phyloP scores from a whole-genome alignment of 1,140 invertebrate species.

The Pantala flavescens region DNA sequence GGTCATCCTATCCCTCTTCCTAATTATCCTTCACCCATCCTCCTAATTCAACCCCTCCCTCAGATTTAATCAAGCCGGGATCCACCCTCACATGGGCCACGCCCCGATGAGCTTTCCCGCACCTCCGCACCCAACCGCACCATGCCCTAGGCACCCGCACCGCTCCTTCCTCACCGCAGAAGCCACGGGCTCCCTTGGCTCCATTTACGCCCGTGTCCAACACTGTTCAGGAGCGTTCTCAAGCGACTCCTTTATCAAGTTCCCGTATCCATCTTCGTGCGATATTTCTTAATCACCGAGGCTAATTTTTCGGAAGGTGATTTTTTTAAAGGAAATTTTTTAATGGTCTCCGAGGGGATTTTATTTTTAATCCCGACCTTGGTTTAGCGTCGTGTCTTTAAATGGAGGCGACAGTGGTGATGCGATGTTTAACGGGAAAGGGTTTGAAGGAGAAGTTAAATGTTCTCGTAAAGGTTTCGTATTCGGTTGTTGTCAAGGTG shows the following conservation, averaged over 20 bases:
- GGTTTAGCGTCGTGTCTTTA: too few species aligned
- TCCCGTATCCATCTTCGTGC: background rate
- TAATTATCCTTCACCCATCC: background rate
- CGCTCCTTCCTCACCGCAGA: background rate
- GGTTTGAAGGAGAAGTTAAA: too few species aligned
- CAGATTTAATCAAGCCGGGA: background rate
- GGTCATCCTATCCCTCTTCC: background rate
- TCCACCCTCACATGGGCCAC: slow-evolving; percentile 5
- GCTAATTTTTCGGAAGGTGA: too few species aligned
- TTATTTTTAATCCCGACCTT: too few species aligned
- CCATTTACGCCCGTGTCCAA: background rate
- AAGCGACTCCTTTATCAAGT: background rate
- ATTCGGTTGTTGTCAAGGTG: too few species aligned
- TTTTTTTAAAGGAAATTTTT: too few species aligned
- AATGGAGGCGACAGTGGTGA: too few species aligned
- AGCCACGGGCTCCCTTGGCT: background rate
- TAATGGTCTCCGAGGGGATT: too few species aligned
- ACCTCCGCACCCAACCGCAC: slow-evolving; percentile 1
- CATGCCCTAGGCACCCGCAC: background rate
- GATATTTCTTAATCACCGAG: too few species aligned
- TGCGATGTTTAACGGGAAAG: too few species aligned
- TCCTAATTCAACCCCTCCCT: background rate
- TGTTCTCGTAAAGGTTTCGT: too few species aligned
- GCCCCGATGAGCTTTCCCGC: background rate
- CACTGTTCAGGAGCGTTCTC: background rate